A percentile compares a stretch with the other conserved stretches of the same genome.
phyloP scores from a whole-genome alignment of 2,888 invertebrate genomes.

The Thera obeliscata region DNA sequence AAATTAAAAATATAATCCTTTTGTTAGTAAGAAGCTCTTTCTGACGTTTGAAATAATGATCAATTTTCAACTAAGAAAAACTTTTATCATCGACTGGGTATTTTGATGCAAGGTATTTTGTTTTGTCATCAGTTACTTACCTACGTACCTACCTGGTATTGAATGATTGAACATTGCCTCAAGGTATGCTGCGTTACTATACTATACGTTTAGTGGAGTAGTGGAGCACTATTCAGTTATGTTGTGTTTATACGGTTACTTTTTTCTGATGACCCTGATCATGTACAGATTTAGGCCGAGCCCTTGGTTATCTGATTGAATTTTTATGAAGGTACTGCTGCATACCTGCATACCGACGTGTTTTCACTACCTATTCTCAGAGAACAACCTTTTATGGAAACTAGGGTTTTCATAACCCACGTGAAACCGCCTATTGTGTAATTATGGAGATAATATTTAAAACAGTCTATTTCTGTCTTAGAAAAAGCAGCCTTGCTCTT shows the following conservation, averaged over 20 bases:
- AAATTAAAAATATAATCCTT: no score
- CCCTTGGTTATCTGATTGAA: slow-evolving; percentile 65
- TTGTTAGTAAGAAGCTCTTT: no score
- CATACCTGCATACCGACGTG: slow-evolving; percentile 27
- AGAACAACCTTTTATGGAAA: slow-evolving; percentile 10
- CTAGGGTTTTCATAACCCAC: slow-evolving; percentile 6
- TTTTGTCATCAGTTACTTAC: background rate
- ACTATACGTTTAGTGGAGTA: slow-evolving; percentile 69
- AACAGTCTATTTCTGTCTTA: background rate
- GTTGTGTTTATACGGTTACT: slow-evolving; percentile 77
- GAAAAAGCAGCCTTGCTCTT: background rate
- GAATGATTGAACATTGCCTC: slow-evolving; percentile 65
- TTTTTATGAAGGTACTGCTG: slow-evolving; percentile 36
- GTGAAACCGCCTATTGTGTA: slow-evolving; percentile 6
- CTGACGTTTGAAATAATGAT: no score
- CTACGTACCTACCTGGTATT: slow-evolving; percentile 2
- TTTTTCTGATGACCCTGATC: slow-evolving; percentile 71
- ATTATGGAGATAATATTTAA: slow-evolving; percentile 3
- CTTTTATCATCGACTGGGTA: background rate
- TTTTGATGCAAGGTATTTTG: background rate
- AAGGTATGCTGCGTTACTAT: slow-evolving; percentile 55
- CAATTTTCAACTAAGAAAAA: no score
- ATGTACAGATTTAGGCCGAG: slow-evolving; percentile 57
- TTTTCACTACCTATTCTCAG: slow-evolving; percentile 19
- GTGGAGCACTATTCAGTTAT: slow-evolving; percentile 79